Evolutionary conservation across 2,888 invertebrate genomes (phyloP).

Genomic region (Bellardia pandia): DNA sequence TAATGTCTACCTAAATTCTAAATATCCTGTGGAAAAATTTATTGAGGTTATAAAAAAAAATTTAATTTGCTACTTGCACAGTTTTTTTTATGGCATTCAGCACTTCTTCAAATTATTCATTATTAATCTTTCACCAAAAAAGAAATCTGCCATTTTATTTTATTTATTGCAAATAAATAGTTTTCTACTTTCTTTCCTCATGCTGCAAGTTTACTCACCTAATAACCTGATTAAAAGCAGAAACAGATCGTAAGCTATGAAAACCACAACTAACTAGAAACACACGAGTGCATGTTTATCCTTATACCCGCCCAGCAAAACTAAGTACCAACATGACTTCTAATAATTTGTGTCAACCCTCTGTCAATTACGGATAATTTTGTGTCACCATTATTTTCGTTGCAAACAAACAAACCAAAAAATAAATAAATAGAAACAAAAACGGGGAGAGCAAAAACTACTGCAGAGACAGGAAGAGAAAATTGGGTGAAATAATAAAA

Average conservation of each 20-base stretch:
- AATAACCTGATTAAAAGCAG: conserved; percentile 19
- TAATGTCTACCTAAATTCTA: neutral
- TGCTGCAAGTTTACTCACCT: neutral
- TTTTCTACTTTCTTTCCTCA: no score
- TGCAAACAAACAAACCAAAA: neutral
- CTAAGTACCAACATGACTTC: conserved; percentile 9
- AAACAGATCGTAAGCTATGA: conserved; percentile 7
- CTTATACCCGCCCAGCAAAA: neutral
- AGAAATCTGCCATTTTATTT: no score
- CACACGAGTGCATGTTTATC: neutral
- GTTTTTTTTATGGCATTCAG: no score
- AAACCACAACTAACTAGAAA: neutral
- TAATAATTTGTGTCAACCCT: conserved; percentile 41
- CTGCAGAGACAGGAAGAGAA: neutral
- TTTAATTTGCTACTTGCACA: no score
- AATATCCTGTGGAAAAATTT: neutral
- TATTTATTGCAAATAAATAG: no score
- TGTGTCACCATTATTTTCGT: conserved; percentile 19
- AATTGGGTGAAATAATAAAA: neutral
- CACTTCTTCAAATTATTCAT: no score
- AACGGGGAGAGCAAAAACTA: neutral
- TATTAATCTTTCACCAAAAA: no score
- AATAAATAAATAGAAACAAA: neutral
- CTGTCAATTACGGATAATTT: conserved; percentile 43
- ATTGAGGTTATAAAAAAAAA: no score